phyloP scores from a whole-genome alignment of 1,140 invertebrate species.

The Lasioglossum baleicum region DNA sequence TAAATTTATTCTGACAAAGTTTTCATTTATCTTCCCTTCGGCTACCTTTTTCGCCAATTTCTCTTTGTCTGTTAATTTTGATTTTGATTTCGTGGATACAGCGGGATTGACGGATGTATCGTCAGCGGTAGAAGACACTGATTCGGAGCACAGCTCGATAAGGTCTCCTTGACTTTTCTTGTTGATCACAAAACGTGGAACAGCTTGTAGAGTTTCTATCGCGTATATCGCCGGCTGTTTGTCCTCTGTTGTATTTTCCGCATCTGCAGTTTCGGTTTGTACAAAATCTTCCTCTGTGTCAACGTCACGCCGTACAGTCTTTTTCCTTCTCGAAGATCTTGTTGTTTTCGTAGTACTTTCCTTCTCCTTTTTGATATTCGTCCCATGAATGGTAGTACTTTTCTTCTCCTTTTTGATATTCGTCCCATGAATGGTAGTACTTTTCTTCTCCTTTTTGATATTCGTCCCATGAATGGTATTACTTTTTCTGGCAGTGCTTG shows the following conservation, averaged over 20 bases:
- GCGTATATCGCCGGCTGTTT: conserved; percentile 53
- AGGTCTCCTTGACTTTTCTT: conserved; percentile 53
- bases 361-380: too few relatives aligned
- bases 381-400: too few relatives aligned
- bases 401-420: too few relatives aligned
- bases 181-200: conserved; percentile 62
- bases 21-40: conserved; percentile 89
- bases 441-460: not conserved
- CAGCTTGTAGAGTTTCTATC: conserved; percentile 60
- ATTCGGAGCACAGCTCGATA: conserved; percentile 59
- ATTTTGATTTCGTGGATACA: conserved; percentile 47
- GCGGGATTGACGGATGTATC: conserved; percentile 1
- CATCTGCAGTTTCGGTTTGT: not conserved
- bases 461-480: not conserved
- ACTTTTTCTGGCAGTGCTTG: not conserved
- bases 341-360: not conserved
- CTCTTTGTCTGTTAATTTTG: conserved; percentile 75
- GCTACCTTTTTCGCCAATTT: conserved; percentile 85
- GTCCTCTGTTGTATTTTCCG: conserved; percentile 3
- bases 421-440: too few relatives aligned
- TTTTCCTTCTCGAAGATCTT: conserved; percentile 9
- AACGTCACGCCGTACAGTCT: not conserved
- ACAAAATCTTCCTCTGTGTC: not conserved
- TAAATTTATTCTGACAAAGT: conserved; percentile 94
- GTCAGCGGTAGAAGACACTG: conserved; percentile 24